A percentile compares a stretch with the other conserved stretches of the same genome.
phyloP scores from a whole-genome alignment of 2,797 vertebrate species.

The Emys orbicularis region DNA sequence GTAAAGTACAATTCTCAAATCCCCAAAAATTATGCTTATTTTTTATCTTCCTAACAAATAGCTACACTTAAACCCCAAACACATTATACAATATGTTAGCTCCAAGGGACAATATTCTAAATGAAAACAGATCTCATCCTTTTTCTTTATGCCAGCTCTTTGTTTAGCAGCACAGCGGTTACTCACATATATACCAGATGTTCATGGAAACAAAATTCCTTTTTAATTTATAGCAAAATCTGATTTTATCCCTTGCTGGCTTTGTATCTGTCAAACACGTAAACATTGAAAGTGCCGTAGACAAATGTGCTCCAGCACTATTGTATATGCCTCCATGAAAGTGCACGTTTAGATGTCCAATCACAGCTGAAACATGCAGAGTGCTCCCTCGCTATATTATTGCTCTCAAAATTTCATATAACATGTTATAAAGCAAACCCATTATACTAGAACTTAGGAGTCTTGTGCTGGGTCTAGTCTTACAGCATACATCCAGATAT shows the following conservation, averaged over 20 bases:
- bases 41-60: slow-evolving; percentile 61
- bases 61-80: slow-evolving; percentile 29
- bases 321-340: background rate
- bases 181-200: slow-evolving; percentile 61
- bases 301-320: background rate
- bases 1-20: background rate
- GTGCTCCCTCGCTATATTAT: background rate
- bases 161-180: slow-evolving; percentile 43
- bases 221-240: slow-evolving; percentile 65
- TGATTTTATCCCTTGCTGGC: slow-evolving; percentile 48
- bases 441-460: background rate
- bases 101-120: slow-evolving; percentile 69
- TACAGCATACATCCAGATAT: background rate
- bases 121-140: slow-evolving; percentile 72
- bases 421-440: background rate
- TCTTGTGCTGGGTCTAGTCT: background rate
- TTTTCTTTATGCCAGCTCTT: slow-evolving; percentile 69
- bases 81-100: slow-evolving; percentile 51
- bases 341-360: background rate
- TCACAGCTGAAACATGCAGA: background rate
- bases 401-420: background rate
- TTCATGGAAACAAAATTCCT: slow-evolving; percentile 51
- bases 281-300: slow-evolving; percentile 17
- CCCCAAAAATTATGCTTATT: slow-evolving; percentile 51
- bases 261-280: slow-evolving; percentile 46